Evolutionary conservation across 2,888 invertebrate species (phyloP), one percentile per base, ranked within the genome.

Genomic region (Clepsis dumicolana): DNA sequence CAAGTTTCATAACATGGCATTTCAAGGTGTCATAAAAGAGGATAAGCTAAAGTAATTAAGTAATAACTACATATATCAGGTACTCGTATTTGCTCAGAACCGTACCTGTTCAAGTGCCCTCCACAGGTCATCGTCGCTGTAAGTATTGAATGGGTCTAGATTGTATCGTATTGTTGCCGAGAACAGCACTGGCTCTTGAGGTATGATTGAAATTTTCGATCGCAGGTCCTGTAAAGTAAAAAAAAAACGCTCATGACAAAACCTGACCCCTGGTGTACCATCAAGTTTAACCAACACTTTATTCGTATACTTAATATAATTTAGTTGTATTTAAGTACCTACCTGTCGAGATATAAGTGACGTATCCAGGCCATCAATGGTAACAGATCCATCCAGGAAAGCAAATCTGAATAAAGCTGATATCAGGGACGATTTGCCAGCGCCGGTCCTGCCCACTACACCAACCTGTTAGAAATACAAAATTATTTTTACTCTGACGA

Each of bases 391-490:
- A 18, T 94, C 93, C 61, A 94, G 85, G 71, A 94, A 95, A 0
- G 95, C 94, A 73, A 97, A 90, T 74, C 96, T 91, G 85, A 97
- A 97, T 73, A 97, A 82, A 2, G 96, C 95, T 1, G 96, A 94
- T 75, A 96, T 95, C 56, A 96, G 79, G 0, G 96, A 96, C 0
- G 96, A 96, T 85, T 96, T 96, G 1, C 96, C 97, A 1, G 97
- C 96, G 7, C 97, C 97, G 0, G 97, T 97, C 71, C 96, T 89
- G 0, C 97, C 97, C 1, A 96, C 96, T 63, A 96, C 95, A 5
- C 96, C 96, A 50, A 95, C 89, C 95, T 96, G 73, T 27, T 62
- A 65, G 27, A 16, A 61, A 52, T 29, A 10, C 14, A 18, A 18
- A 44, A 44, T 35, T 27, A 24, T 44, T 1, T 44, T 2, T 16